Evolutionary conservation across 2,113 vertebrate species (phyloP).

Genomic region (Engraulis encrasicolus): DNA sequence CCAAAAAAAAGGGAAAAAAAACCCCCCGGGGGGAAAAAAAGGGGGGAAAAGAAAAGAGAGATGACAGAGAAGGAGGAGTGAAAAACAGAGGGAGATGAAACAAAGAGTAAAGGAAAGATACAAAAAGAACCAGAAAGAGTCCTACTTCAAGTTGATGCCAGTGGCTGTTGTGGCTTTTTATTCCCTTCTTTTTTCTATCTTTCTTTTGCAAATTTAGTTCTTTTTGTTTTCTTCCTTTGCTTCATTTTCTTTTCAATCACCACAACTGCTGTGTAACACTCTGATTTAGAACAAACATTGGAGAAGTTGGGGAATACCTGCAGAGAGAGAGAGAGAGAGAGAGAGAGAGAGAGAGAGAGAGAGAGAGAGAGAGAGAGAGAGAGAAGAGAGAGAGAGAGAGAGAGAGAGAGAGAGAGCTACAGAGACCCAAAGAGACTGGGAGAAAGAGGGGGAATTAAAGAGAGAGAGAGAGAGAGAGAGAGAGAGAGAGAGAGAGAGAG

Average conservation of each 20-base stretch:
- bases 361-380: too few species aligned
- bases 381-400: too few species aligned
- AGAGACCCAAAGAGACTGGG: too few species aligned
- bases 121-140: not conserved
- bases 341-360: too few species aligned
- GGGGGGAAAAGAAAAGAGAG: not conserved
- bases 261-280: not conserved
- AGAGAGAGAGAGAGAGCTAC: too few species aligned
- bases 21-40: not conserved
- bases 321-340: too few species aligned
- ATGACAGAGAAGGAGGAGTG: not conserved
- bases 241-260: not conserved
- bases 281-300: not conserved
- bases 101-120: not conserved
- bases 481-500: too few species aligned
- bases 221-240: not conserved
- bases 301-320: not conserved
- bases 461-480: too few species aligned
- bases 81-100: not conserved
- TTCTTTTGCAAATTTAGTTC: not conserved
- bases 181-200: not conserved
- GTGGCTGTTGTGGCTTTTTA: not conserved
- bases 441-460: too few species aligned
- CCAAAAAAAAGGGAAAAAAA: not conserved
- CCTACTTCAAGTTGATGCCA: not conserved